Percentiles rank a stretch among this genome's conserved stretches.
phyloP scores from a whole-genome alignment of 2,888 invertebrate genomes.

The Pegoplata infirma region DNA sequence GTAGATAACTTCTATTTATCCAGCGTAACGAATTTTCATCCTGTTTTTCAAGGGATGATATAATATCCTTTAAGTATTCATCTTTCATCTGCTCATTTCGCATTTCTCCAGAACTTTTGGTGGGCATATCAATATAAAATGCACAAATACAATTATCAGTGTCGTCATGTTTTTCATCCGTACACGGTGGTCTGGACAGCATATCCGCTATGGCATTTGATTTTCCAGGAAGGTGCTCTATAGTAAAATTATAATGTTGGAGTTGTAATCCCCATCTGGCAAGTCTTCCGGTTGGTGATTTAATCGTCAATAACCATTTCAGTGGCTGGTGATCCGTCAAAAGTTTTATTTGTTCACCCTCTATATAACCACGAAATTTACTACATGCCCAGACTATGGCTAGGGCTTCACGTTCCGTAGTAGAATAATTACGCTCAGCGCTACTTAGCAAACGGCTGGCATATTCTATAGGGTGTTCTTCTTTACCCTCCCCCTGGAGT shows the following conservation, averaged over 20 bases:
- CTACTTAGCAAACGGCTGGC: constrained; percentile 65
- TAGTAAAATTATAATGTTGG: constrained; percentile 72
- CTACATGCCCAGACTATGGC: too few relatives aligned
- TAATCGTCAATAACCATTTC: constrained; percentile 76
- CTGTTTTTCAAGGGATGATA: constrained; percentile 7
- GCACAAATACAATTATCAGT: too few relatives aligned
- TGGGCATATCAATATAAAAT: too few relatives aligned
- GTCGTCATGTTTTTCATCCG: too few relatives aligned
- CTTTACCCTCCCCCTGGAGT: constrained; percentile 27
- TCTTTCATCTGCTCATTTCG: constrained; percentile 30
- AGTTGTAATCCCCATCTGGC: constrained; percentile 77
- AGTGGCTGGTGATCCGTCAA: constrained; percentile 78
- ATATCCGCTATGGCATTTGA: constrained; percentile 40
- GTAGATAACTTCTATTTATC: constrained; percentile 9
- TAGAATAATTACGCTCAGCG: constrained; percentile 74
- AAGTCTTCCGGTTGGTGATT: constrained; percentile 75
- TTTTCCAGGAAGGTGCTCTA: constrained; percentile 75
- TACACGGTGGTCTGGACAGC: constrained; percentile 52
- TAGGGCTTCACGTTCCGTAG: constrained; percentile 76
- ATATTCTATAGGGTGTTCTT: constrained; percentile 43
- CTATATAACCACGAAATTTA: constrained; percentile 76
- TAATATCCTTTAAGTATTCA: constrained; percentile 12
- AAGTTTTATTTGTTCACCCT: constrained; percentile 67
- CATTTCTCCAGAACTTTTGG: constrained; percentile 38
- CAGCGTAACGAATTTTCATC: constrained; percentile 16